Evolutionary conservation across 1,140 invertebrate species (phyloP).

Genomic region (Pollicipes pollicipes): DNA sequence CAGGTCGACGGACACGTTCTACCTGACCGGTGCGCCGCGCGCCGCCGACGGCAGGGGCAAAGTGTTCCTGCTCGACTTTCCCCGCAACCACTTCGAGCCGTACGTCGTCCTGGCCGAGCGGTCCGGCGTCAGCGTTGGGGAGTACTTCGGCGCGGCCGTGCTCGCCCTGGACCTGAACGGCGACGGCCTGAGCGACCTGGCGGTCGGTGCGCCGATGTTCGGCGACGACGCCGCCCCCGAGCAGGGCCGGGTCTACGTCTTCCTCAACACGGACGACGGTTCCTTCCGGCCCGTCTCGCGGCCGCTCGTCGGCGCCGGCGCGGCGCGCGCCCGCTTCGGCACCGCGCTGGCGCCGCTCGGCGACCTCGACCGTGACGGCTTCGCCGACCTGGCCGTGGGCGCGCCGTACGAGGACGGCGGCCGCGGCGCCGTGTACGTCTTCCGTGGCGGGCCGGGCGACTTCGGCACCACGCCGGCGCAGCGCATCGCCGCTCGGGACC

Average conservation of each 20-base stretch:
- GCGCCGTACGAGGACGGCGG: conserved; percentile 66
- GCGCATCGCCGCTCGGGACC: neutral
- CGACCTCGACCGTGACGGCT: conserved; percentile 79
- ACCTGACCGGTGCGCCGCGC: neutral
- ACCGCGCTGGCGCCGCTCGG: conserved; percentile 33
- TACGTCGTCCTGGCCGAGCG: neutral
- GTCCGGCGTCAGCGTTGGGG: neutral
- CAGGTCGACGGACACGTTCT: neutral
- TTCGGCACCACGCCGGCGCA: conserved; percentile 11
- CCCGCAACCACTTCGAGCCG: neutral
- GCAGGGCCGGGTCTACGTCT: neutral
- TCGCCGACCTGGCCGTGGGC: conserved; percentile 73
- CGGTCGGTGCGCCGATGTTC: neutral
- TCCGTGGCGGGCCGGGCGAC: conserved; percentile 39
- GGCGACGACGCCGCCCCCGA: neutral
- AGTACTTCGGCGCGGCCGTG: neutral
- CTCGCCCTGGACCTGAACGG: neutral
- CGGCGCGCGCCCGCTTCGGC: neutral
- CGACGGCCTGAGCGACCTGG: neutral
- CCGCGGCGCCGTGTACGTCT: conserved; percentile 59
- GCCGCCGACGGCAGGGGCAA: neutral
- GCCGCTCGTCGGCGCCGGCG: neutral
- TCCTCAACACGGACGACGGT: neutral
- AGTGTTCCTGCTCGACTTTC: neutral
- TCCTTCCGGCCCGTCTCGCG: neutral